Evolutionary conservation across 2,113 vertebrate genomes (phyloP), one percentile per base, ranked within the genome.

Genomic region (Elephantulus edwardii): DNA sequence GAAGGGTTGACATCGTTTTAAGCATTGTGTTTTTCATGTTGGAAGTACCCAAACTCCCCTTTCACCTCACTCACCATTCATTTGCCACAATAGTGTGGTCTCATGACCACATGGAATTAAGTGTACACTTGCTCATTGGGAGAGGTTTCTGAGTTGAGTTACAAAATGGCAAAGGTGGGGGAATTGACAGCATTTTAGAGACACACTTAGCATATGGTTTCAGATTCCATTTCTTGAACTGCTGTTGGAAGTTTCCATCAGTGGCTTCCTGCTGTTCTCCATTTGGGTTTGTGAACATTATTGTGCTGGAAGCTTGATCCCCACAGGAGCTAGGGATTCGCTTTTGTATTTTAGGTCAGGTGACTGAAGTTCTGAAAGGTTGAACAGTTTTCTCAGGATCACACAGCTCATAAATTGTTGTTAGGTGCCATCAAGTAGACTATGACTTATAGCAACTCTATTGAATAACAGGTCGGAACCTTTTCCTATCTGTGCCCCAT

Each of bases 231-330:
- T 82, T 48, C 46, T 58, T 68, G 5, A 19, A 40, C 33, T 74
- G 12, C 28, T n/a, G 30, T 46, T 17, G 12, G n/a, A 58, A 24
- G 44, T 54, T 52, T n/a, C n/a, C n/a, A n/a, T 40, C 35, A n/a
- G 4, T 54, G 10, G 50, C 28, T 62, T 76, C 50, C 74, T 75
- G 33, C 64, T 33, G 4, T 30, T 50, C 35, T 78, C 28, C 72
- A 16, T 48, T 42, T 40, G 42, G 6, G 44, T 50, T 30, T 48
- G 6, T n/a, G n/a, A 58, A 10, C 11, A 2, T 50, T 58, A 66
- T 60, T 35, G 20, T 76, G 68, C 90, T 84, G 54, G 60, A 76
- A 88, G 46, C 60, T 85, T 91, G 54, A 82, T 80, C 50, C 75
- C 58, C 44, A 24, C 24, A 2, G 5, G 68, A 68, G 24, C 64